Percentiles rank a stretch among this genome's conserved stretches.
Evolutionary conservation across 2,113 vertebrate genomes (phyloP).

Genomic region (Gnathonemus echidnorhynchus): DNA sequence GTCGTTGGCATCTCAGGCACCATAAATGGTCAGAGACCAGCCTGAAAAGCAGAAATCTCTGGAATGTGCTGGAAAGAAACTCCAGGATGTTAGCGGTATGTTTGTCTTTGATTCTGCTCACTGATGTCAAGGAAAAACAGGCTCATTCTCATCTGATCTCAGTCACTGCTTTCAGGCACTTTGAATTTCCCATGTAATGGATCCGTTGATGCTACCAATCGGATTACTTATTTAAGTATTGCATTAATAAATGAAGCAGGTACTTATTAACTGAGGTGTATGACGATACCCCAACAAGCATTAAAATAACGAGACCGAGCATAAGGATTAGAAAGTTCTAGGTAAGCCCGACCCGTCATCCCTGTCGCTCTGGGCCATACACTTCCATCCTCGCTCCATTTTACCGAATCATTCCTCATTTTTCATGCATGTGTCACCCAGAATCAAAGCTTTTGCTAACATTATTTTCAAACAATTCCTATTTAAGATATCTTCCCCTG

Average conservation of each 20-base stretch:
- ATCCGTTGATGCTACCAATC: background rate
- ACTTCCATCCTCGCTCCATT: background rate
- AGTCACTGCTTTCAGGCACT: background rate
- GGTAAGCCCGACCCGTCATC: background rate
- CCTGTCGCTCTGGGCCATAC: background rate
- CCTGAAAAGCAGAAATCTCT: background rate
- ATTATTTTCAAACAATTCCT: background rate
- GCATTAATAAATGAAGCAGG: background rate
- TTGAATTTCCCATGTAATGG: too few species aligned
- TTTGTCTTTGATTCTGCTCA: background rate
- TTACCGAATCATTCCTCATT: background rate
- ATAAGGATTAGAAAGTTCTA: background rate
- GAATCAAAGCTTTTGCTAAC: background rate
- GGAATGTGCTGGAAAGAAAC: conserved; percentile 10
- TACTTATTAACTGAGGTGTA: background rate
- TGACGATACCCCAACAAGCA: background rate
- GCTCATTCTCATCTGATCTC: background rate
- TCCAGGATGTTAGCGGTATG: background rate
- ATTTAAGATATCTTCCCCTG: background rate
- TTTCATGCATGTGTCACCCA: background rate
- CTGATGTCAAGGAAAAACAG: background rate
- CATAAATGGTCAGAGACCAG: background rate
- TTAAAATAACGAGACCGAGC: background rate
- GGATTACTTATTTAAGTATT: background rate
- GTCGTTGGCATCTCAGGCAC: background rate